These are phyloP conservation scores for Microcebus murinus DNA, from an alignment of 2,113 vertebrate genomes.

Conservation along the genomic window DNA sequence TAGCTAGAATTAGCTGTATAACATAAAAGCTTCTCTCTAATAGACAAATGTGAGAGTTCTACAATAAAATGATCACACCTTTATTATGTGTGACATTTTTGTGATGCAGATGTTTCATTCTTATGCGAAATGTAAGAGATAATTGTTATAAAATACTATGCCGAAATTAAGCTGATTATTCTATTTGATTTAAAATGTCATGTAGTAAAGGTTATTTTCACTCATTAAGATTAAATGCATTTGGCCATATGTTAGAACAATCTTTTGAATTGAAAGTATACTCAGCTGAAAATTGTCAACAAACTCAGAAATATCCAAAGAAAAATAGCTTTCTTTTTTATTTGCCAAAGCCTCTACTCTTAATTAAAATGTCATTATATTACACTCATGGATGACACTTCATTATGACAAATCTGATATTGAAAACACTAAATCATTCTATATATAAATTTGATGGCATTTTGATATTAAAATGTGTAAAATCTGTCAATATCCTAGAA, in stretches of 20 bases:
- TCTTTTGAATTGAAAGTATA: slow-evolving; percentile 76
- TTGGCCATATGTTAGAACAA: slow-evolving; percentile 83
- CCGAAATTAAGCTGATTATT: slow-evolving; percentile 80
- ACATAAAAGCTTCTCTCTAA: slow-evolving; percentile 41
- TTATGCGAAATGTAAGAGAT: slow-evolving; percentile 72
- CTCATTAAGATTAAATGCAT: slow-evolving; percentile 81
- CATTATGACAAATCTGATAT: slow-evolving; percentile 80
- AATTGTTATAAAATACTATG: slow-evolving; percentile 83
- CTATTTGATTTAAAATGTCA: slow-evolving; percentile 86
- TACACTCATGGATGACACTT: slow-evolving; percentile 75
- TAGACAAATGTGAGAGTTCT: slow-evolving; percentile 62
- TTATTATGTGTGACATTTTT: slow-evolving; percentile 81
- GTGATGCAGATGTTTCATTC: slow-evolving; percentile 76
- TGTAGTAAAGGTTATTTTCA: slow-evolving; percentile 79
- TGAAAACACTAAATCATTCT: slow-evolving; percentile 82
- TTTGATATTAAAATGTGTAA: slow-evolving; percentile 87
- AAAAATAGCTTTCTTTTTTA: slow-evolving; percentile 64
- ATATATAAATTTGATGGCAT: slow-evolving; percentile 81
- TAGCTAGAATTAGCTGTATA: not conserved
- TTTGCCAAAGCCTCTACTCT: slow-evolving; percentile 68
- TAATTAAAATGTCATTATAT: slow-evolving; percentile 72
- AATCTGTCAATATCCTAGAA: slow-evolving; percentile 87
- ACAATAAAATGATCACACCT: slow-evolving; percentile 67
- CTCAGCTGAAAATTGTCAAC: slow-evolving; percentile 77
- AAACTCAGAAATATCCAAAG: slow-evolving; percentile 65